phyloP scores from a whole-genome alignment of 2,888 invertebrate genomes.

The Endomychus coccineus region DNA sequence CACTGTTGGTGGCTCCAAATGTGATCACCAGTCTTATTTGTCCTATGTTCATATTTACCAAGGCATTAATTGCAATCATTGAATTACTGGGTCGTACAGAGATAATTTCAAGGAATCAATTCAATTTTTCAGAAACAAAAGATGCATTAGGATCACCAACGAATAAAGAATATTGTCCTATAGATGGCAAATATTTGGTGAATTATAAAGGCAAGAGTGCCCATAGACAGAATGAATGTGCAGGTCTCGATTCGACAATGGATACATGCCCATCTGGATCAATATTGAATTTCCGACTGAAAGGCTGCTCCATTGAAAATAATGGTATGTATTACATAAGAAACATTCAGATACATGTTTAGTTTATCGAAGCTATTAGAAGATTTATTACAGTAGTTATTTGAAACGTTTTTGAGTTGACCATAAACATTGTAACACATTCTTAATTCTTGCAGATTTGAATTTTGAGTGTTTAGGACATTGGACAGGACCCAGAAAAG shows the following conservation, averaged over 20 bases:
- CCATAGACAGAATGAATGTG: slow-evolving; percentile 48
- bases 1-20: too few relatives aligned
- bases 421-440: too few relatives aligned
- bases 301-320: slow-evolving; percentile 50
- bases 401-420: too few relatives aligned
- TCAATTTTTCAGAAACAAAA: slow-evolving; percentile 46
- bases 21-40: too few relatives aligned
- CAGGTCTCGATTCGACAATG: slow-evolving; percentile 48
- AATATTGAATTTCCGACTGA: slow-evolving; percentile 50
- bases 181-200: slow-evolving; percentile 54
- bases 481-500: slow-evolving; percentile 52
- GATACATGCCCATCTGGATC: slow-evolving; percentile 57
- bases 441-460: slow-evolving; percentile 48
- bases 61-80: too few relatives aligned
- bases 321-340: slow-evolving; percentile 44
- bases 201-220: slow-evolving; percentile 48
- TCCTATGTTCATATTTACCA: too few relatives aligned
- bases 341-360: too few relatives aligned
- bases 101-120: too few relatives aligned
- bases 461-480: slow-evolving; percentile 57
- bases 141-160: slow-evolving; percentile 47
- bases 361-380: too few relatives aligned
- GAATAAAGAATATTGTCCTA: slow-evolving; percentile 55
- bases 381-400: too few relatives aligned
- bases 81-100: too few relatives aligned